Evolutionary conservation across 2,888 invertebrate species (phyloP), one percentile per base, ranked within the genome.

Genomic region (Apamea monoglypha): DNA sequence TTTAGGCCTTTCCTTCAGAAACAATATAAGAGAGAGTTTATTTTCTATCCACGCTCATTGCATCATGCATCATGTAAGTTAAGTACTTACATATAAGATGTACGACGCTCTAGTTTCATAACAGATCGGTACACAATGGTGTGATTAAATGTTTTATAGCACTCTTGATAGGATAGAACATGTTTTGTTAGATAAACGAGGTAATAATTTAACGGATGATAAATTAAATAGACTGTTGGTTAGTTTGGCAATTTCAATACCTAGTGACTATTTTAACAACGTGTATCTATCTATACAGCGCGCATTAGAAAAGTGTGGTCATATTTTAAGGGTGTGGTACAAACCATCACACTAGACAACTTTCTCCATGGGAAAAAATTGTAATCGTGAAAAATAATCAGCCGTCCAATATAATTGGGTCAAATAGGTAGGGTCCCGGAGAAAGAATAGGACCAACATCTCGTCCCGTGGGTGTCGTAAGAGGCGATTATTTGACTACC

Each of bases 71-170:
- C 25, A 25, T 3, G 64, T 61, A 56, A 53, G 14, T 56, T 63
- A 74, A 21, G 53, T 77, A 74, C 25, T 8, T 64, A 63, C 25
- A 5, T 80, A 78, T 73, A 73, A 80, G 77, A 82, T 82, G 76
- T 73, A 47, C 71, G 64, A n/a, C 74, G 90, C 56, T 88, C 90
- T 88, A 90, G 88, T 92, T 92, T 92, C 91, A 87, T 78, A 90
- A 90, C 80, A 75, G 70, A 81, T 85, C 77, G 64, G 74, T 84
- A 86, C 83, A 90, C 90, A 90, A 90, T 89, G 75, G 79, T 66
- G 69, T 80, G 79, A 84, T 83, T 81, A 80, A 56, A 69, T 59
- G 78, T 73, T 83, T 83, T 86, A 81, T 67, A 32, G 67, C 67
- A n/a, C 36, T 71, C 47, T 50, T 71, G n/a, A 18, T 59, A 76